phyloP scores from a whole-genome alignment of 1,140 invertebrate species.

The Daktulosphaira vitifoliae region DNA sequence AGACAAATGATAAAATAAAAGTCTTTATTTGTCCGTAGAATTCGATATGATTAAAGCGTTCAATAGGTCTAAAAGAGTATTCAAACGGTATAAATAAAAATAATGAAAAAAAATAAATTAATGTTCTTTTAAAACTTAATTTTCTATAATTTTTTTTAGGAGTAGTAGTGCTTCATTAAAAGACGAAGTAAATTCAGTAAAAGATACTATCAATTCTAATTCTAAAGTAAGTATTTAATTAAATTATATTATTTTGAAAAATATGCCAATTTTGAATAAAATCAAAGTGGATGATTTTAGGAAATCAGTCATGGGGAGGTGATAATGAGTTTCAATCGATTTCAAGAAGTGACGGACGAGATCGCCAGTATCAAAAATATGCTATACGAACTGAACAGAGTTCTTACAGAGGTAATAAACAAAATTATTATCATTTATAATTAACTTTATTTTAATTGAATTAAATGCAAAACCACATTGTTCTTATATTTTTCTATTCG shows the following conservation, averaged over 20 bases:
- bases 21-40: neutral
- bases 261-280: constrained; percentile 23
- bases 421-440: too few species aligned
- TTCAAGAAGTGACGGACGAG: constrained; percentile 26
- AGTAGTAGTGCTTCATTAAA: constrained; percentile 22
- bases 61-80: constrained; percentile 23
- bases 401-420: constrained; percentile 19
- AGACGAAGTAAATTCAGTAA: constrained; percentile 1
- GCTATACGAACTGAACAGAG: constrained; percentile 24
- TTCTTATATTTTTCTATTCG: too few species aligned
- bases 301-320: constrained; percentile 13
- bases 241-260: neutral
- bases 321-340: constrained; percentile 22
- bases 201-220: constrained; percentile 4
- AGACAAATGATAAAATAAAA: too few species aligned
- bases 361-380: constrained; percentile 26
- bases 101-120: neutral
- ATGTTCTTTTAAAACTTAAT: neutral
- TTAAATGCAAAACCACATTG: too few species aligned
- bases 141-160: constrained; percentile 9
- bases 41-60: constrained; percentile 32
- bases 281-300: constrained; percentile 24
- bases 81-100: constrained; percentile 9
- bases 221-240: constrained; percentile 14
- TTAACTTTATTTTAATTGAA: too few species aligned